A percentile compares a stretch with the other conserved stretches of the same genome.
phyloP scores from a whole-genome alignment of 2,113 vertebrate genomes.

The Apteryx mantelli region DNA sequence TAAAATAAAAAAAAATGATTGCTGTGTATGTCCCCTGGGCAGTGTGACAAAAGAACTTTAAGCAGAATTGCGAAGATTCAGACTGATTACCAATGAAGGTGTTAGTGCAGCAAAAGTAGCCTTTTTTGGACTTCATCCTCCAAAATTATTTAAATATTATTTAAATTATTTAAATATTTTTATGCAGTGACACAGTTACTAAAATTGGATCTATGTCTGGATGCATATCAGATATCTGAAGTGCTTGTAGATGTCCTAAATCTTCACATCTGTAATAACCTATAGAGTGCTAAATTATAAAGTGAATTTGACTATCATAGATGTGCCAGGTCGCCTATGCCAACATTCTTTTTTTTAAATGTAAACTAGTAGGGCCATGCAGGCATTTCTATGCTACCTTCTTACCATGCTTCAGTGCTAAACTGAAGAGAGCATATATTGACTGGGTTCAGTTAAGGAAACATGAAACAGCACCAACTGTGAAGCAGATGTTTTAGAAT shows the following conservation, averaged over 20 bases:
- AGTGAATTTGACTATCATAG: not conserved
- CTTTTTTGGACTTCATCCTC: not conserved
- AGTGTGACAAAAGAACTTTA: not conserved
- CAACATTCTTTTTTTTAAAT: not conserved
- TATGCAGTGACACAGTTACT: not conserved
- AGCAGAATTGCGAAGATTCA: not conserved
- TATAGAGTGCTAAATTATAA: rapidly evolving
- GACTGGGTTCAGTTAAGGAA: not conserved
- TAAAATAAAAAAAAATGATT: not conserved
- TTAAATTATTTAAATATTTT: not conserved
- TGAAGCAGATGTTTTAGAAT: not conserved
- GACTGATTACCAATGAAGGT: not conserved
- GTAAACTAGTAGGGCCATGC: not conserved
- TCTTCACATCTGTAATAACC: not conserved
- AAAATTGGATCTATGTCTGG: not conserved
- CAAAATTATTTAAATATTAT: not conserved
- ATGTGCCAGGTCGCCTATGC: not conserved
- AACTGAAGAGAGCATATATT: not conserved
- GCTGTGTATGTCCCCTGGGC: not conserved
- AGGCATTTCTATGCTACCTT: not conserved
- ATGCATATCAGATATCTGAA: not conserved
- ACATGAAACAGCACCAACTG: not conserved
- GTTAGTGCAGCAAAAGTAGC: not conserved
- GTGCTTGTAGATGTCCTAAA: not conserved
- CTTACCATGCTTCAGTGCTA: not conserved